Conservation (phyloP, 2,797 vertebrate genomes). For the Alectoris magna region DNA sequence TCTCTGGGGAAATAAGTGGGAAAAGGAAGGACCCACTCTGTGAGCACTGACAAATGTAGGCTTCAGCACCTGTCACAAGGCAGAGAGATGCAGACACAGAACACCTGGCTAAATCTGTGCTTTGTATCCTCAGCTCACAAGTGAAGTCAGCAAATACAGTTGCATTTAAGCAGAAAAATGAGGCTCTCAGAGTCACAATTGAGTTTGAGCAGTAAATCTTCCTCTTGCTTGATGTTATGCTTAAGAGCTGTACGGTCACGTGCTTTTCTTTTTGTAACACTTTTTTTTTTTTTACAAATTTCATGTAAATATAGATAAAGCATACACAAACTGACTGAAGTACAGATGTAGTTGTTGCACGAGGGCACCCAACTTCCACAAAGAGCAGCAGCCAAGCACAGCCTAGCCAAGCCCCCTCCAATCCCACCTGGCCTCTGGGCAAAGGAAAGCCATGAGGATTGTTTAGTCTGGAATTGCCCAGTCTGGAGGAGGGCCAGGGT, state of each 20-base stretch:
- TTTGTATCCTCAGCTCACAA: not conserved
- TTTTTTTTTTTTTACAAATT: not conserved
- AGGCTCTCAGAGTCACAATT: not conserved
- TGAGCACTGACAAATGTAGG: not conserved
- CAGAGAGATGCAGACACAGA: not conserved
- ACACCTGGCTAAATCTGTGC: not conserved
- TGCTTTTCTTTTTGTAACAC: not conserved
- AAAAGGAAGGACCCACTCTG: not conserved
- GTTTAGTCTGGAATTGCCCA: too few relatives aligned
- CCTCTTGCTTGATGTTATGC: rapidly evolving
- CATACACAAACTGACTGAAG: not conserved
- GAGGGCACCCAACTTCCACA: slow-evolving; percentile 11
- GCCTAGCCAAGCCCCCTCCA: not conserved
- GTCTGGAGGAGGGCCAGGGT: too few relatives aligned
- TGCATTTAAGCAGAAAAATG: not conserved
- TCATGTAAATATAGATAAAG: not conserved
- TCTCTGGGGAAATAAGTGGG: not conserved
- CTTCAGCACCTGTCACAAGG: rapidly evolving
- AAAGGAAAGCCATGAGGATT: not conserved
- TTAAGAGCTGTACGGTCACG: rapidly evolving
- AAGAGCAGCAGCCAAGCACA: slow-evolving; percentile 10
- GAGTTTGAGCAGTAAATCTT: not conserved
- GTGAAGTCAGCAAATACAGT: not conserved
- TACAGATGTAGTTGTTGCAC: slow-evolving; percentile 29
- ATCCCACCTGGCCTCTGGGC: not conserved